phyloP scores from a whole-genome alignment of 2,888 invertebrate genomes.

The Heliconius erato region DNA sequence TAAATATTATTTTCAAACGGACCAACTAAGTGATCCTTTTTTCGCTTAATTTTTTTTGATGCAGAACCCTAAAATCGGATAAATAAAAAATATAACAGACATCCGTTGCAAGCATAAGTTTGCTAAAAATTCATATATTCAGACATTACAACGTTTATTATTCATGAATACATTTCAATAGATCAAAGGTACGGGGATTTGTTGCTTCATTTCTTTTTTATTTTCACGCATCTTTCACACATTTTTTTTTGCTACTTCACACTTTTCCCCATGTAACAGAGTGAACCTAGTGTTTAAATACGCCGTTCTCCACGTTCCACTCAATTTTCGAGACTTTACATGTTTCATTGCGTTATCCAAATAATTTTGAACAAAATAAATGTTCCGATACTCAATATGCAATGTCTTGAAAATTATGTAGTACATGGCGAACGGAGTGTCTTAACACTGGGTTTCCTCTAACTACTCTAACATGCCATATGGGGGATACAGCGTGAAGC shows the following conservation, averaged over 20 bases:
- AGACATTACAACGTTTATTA: slow-evolving; percentile 3
- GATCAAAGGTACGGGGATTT: slow-evolving; percentile 10
- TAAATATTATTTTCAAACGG: neutral
- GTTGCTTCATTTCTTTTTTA: neutral
- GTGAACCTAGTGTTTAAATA: neutral
- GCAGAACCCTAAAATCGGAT: neutral
- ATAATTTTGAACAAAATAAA: too few species aligned
- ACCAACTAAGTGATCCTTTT: neutral
- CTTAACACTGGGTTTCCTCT: neutral
- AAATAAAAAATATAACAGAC: neutral
- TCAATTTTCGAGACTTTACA: too few species aligned
- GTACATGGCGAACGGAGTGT: neutral
- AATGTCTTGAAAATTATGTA: too few species aligned
- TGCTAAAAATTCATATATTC: neutral
- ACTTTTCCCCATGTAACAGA: neutral
- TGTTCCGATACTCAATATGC: too few species aligned
- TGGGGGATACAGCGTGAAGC: neutral
- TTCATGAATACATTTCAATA: slow-evolving; percentile 11
- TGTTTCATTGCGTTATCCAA: too few species aligned
- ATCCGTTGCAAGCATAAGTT: neutral
- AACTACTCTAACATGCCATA: neutral
- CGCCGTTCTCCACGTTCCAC: neutral
- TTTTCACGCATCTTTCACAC: neutral
- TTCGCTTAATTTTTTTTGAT: neutral
- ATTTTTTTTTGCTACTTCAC: neutral